phyloP scores from a whole-genome alignment of 2,888 invertebrate genomes.

The Aphodius granarius region DNA sequence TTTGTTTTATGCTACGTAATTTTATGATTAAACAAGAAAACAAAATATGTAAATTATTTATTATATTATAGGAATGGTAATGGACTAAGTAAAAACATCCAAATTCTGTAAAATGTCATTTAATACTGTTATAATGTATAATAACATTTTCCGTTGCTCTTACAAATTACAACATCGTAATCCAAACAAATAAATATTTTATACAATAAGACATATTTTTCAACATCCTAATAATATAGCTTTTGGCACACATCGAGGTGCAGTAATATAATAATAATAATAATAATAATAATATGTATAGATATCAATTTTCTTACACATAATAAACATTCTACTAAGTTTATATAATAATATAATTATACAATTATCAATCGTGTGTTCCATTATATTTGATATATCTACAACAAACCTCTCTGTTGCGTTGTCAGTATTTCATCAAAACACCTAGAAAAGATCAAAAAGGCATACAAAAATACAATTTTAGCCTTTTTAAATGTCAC shows the following conservation, averaged over 20 bases:
- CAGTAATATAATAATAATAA: background rate
- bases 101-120: slow-evolving; percentile 21
- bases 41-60: background rate
- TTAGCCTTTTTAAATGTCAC: slow-evolving; percentile 19
- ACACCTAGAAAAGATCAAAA: slow-evolving; percentile 25
- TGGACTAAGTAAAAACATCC: slow-evolving; percentile 4
- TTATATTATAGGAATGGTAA: background rate
- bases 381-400: slow-evolving; percentile 8
- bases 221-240: slow-evolving; percentile 5
- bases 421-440: slow-evolving; percentile 13
- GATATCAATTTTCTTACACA: background rate
- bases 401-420: background rate
- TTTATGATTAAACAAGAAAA: too few species aligned
- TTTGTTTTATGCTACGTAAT: too few species aligned
- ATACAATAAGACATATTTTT: background rate
- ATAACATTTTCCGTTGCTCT: slow-evolving; percentile 16
- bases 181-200: slow-evolving; percentile 11
- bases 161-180: slow-evolving; percentile 18
- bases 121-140: slow-evolving; percentile 22
- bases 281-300: background rate
- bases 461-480: slow-evolving; percentile 34
- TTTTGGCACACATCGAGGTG: slow-evolving; percentile 12
- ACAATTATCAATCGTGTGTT: background rate
- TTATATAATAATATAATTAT: background rate
- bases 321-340: background rate